A percentile compares a stretch with the other conserved stretches of the same genome.
Evolutionary conservation across 2,888 invertebrate species (phyloP).

Genomic region (Rotaria socialis): DNA sequence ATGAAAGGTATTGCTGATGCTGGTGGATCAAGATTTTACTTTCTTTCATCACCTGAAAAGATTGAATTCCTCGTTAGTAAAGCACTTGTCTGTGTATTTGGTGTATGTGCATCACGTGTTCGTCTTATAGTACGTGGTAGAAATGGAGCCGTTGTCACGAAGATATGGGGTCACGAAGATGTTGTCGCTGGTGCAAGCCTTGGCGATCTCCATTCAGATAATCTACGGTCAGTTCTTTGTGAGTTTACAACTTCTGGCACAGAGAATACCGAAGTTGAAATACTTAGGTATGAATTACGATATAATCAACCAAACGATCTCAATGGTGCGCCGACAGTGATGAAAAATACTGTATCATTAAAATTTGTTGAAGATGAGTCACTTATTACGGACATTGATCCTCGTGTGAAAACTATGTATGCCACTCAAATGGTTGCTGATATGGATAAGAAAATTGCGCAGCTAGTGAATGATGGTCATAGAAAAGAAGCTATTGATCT

Average conservation of each 20-base stretch:
- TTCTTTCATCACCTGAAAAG: background rate
- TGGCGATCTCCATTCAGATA: background rate
- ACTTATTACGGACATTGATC: background rate
- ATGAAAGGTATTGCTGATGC: background rate
- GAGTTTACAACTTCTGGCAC: background rate
- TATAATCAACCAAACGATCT: background rate
- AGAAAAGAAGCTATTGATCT: background rate
- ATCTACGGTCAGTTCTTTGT: background rate
- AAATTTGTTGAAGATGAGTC: background rate
- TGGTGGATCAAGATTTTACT: background rate
- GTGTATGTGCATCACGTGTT: background rate
- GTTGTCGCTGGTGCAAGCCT: background rate
- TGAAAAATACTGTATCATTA: background rate
- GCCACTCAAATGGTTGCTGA: background rate
- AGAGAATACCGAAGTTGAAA: background rate
- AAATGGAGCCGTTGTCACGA: background rate
- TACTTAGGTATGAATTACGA: background rate
- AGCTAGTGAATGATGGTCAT: background rate
- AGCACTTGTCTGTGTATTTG: background rate
- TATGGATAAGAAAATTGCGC: background rate
- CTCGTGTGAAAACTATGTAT: background rate
- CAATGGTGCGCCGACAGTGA: background rate
- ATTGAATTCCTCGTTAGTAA: background rate
- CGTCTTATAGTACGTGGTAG: background rate
- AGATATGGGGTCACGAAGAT: conserved; percentile 14